phyloP scores from a whole-genome alignment of 2,888 invertebrate genomes.

The Hydropsyche betteni region DNA sequence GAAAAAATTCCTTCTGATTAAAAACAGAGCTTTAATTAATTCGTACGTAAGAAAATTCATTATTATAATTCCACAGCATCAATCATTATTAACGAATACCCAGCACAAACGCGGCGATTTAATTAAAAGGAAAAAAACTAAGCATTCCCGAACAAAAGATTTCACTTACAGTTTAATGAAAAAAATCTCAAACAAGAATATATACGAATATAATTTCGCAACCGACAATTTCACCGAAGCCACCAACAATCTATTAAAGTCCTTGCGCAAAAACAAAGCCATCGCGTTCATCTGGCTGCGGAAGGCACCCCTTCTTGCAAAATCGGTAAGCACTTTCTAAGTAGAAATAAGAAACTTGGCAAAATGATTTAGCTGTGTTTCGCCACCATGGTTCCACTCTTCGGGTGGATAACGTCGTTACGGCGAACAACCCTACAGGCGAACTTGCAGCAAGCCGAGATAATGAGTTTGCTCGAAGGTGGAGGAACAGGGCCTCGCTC shows the following conservation, averaged over 20 bases:
- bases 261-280: not conserved
- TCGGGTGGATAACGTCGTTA: constrained; percentile 30
- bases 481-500: not conserved
- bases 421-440: not conserved
- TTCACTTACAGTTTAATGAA: not conserved
- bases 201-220: too few species aligned
- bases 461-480: constrained; percentile 33
- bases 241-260: too few species aligned
- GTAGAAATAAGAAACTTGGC: constrained; percentile 28
- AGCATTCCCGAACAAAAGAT: too few species aligned
- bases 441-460: constrained; percentile 29
- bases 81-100: too few species aligned
- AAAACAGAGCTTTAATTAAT: too few species aligned
- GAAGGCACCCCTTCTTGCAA: constrained; percentile 3
- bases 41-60: too few species aligned
- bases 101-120: too few species aligned
- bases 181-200: too few species aligned
- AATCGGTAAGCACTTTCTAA: constrained; percentile 16
- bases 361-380: constrained; percentile 36
- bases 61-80: too few species aligned
- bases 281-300: not conserved
- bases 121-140: too few species aligned
- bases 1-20: too few species aligned
- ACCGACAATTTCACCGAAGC: too few species aligned
- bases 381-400: constrained; percentile 6